phyloP scores from a whole-genome alignment of 2,888 invertebrate genomes.

The Macropis europaea region DNA sequence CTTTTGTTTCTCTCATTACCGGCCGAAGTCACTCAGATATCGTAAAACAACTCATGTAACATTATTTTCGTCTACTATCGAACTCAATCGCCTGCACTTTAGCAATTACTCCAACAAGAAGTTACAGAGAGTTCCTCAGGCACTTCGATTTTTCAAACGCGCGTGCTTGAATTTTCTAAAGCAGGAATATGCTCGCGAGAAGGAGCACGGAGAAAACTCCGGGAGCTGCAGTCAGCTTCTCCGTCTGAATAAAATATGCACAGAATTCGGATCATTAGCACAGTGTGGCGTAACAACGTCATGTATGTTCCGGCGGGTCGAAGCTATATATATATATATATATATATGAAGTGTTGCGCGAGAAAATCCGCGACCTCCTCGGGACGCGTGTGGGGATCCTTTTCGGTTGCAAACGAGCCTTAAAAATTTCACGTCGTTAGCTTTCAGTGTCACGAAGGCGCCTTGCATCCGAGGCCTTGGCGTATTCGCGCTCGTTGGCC shows the following conservation, averaged over 20 bases:
- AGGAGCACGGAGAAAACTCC: background rate
- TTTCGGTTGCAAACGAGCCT: background rate
- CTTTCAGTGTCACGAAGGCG: constrained; percentile 15
- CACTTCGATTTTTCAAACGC: too few relatives aligned
- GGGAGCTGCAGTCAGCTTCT: background rate
- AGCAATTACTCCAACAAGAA: too few relatives aligned
- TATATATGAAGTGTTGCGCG: background rate
- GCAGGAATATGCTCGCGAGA: too few relatives aligned
- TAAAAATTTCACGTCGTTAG: constrained; percentile 14
- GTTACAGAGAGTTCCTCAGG: too few relatives aligned
- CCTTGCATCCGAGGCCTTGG: background rate
- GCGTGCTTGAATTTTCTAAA: background rate
- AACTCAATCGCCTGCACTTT: too few relatives aligned
- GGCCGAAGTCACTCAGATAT: too few relatives aligned
- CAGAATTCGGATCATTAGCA: constrained; percentile 1
- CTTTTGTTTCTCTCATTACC: too few relatives aligned
- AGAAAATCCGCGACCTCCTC: background rate
- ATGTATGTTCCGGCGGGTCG: too few relatives aligned
- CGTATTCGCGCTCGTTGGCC: constrained; percentile 12
- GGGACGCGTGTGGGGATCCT: background rate
- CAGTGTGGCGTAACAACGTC: too few relatives aligned
- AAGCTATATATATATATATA: too few relatives aligned
- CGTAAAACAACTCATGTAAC: too few relatives aligned
- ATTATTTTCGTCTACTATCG: too few relatives aligned
- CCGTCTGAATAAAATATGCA: background rate